These are phyloP conservation scores for Numida meleagris DNA, from an alignment of 2,113 vertebrate genomes.

Conservation along the genomic window DNA sequence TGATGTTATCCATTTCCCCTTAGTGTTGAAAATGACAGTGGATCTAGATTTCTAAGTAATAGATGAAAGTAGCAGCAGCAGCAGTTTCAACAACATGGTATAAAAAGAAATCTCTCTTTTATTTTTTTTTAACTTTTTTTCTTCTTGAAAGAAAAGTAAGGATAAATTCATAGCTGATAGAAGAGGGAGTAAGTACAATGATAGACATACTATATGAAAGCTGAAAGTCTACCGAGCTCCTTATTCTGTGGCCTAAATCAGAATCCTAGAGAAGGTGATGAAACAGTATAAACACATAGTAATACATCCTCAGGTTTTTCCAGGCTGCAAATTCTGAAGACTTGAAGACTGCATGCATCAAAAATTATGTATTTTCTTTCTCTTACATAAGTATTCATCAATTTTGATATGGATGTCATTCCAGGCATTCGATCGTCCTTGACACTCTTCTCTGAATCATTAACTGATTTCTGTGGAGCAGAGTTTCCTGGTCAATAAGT, in stretches of 20 bases:
- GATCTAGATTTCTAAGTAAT: neutral
- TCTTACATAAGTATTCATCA: neutral
- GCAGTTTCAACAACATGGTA: neutral
- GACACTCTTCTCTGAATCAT: neutral
- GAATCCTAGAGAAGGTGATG: neutral
- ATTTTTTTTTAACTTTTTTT: neutral
- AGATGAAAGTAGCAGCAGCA: neutral
- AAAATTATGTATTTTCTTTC: neutral
- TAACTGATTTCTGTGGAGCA: neutral
- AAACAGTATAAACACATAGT: neutral
- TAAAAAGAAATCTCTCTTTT: neutral
- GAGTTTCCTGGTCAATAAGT: neutral
- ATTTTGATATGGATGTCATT: neutral
- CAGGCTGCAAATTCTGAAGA: neutral
- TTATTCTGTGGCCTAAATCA: neutral
- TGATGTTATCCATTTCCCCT: neutral
- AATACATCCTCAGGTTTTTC: neutral
- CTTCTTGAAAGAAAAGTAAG: neutral
- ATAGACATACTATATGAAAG: neutral
- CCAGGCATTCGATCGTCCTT: neutral
- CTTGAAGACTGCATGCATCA: neutral
- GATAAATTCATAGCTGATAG: neutral
- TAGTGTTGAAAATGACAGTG: neutral
- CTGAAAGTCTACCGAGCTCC: neutral
- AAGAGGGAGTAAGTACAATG: neutral